phyloP scores from a whole-genome alignment of 2,888 invertebrate species.

The Meliscaeva auricollis region DNA sequence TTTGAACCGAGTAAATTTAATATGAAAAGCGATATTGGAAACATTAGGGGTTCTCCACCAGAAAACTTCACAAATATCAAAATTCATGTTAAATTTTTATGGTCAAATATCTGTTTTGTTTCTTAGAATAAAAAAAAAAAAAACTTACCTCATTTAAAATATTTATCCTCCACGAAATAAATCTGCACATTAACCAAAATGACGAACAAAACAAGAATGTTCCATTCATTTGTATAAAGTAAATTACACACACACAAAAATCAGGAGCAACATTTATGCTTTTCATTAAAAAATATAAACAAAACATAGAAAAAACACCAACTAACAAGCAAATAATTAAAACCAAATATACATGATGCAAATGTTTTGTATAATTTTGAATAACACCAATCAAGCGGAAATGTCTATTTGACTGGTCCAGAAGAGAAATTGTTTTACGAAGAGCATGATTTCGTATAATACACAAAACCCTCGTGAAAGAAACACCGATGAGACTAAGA shows the following conservation, averaged over 20 bases:
- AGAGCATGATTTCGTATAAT: not conserved
- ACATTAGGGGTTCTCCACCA: too few relatives aligned
- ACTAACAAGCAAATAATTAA: not conserved
- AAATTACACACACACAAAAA: conserved; percentile 81
- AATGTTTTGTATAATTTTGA: not conserved
- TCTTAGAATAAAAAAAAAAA: too few relatives aligned
- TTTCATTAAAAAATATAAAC: conserved; percentile 69
- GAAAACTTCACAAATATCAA: too few relatives aligned
- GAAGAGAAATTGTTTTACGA: not conserved
- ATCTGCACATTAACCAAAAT: conserved; percentile 81
- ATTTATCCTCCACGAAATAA: conserved; percentile 81
- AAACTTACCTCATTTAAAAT: conserved; percentile 82
- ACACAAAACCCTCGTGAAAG: not conserved
- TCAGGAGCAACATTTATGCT: conserved; percentile 80
- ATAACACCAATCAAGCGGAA: not conserved
- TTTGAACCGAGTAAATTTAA: too few relatives aligned
- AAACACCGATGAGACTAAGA: not conserved
- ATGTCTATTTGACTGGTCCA: not conserved
- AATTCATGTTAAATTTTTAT: too few relatives aligned
- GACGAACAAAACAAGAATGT: conserved; percentile 80
- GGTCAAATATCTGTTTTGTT: too few relatives aligned
- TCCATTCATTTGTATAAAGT: conserved; percentile 80
- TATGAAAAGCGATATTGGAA: too few relatives aligned
- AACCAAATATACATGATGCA: not conserved
- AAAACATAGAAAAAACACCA: not conserved